Base-by-base conservation (phyloP, 2,888 invertebrate genomes). In the Serripes groenlandicus region DNA sequence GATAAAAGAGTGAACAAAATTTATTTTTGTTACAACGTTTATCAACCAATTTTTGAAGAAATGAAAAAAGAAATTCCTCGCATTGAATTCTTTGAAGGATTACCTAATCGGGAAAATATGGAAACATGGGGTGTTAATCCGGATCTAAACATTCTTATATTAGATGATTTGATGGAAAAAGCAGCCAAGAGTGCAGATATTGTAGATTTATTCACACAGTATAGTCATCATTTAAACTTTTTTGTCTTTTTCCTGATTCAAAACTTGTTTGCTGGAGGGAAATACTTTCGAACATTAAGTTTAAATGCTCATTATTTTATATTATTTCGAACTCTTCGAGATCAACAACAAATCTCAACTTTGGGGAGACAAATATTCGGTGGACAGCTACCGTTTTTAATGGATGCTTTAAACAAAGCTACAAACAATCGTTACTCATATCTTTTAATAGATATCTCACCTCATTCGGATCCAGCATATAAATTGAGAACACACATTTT, bases 401-500 rank as follows among this genome's bases (percentile, higher is more conserved):
- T 56, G 23, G 56, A 56, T 56, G 56, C 56, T 23, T 56, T 56
- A 23, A 26, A 56, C 23, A 56, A 56, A 26, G 56, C 56, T 26
- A 56, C 56, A 56, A 56, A n/a, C 23, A 21, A 56, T 26, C 56
- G 56, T 56, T 56, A 56, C 23, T 56, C 56, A 56, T 56, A 56
- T 23, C 56, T 56, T n/a, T 56, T 56, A 26, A 56, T 56, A n/a
- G 56, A 56, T 56, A 56, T 56, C 11, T 26, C n/a, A n/a, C 56
- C 56, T 26, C 56, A 56, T 56, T 81, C 83, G 0, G 77, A 87
- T n/a, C 49, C 83, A 7, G 72, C 72, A 75, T 87, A 87, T 80
- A 70, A 83, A 68, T 68, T 85, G 3, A 35, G 85, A 69, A 85
- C 82, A 54, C 71, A 83, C 56, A 79, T 85, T 18, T 82, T 85